A percentile compares a stretch with the other conserved stretches of the same genome.
Evolutionary conservation across 2,888 invertebrate genomes (phyloP).

Genomic region (Corbicula japonica): DNA sequence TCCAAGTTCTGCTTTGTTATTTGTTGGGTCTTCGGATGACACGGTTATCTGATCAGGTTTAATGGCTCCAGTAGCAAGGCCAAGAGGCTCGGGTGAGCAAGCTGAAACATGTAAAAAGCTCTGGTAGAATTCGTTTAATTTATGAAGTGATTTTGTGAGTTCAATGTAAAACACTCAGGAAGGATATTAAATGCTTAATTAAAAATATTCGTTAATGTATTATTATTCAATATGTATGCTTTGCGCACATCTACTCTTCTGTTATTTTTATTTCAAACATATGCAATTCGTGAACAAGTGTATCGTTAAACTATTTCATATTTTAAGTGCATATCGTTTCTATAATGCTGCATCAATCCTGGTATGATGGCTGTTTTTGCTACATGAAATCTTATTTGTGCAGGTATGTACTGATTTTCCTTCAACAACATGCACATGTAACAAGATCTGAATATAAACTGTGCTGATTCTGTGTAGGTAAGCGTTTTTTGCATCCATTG

Average conservation of each 20-base stretch:
- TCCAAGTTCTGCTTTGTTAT: slow-evolving; percentile 44
- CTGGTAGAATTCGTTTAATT: background rate
- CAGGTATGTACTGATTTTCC: no score
- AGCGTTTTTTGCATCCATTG: no score
- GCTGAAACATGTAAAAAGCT: slow-evolving; percentile 17
- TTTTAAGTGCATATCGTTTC: no score
- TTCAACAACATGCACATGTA: no score
- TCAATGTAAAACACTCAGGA: background rate
- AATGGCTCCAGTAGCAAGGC: slow-evolving; percentile 50
- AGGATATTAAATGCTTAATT: background rate
- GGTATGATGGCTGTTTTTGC: no score
- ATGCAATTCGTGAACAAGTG: no score
- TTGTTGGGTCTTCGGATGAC: slow-evolving; percentile 44
- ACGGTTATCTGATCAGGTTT: slow-evolving; percentile 43
- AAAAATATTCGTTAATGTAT: background rate
- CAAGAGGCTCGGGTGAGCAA: slow-evolving; percentile 43
- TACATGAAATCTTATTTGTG: no score
- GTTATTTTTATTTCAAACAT: no score
- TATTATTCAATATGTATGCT: background rate
- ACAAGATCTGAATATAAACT: no score
- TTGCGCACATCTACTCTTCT: background rate
- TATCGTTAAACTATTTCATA: no score
- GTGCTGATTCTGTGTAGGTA: no score
- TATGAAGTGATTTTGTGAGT: background rate
- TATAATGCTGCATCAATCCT: no score